These are phyloP conservation scores for Mastomys natalensis DNA, from an alignment of 2,113 vertebrate species.

Conservation along the genomic window DNA sequence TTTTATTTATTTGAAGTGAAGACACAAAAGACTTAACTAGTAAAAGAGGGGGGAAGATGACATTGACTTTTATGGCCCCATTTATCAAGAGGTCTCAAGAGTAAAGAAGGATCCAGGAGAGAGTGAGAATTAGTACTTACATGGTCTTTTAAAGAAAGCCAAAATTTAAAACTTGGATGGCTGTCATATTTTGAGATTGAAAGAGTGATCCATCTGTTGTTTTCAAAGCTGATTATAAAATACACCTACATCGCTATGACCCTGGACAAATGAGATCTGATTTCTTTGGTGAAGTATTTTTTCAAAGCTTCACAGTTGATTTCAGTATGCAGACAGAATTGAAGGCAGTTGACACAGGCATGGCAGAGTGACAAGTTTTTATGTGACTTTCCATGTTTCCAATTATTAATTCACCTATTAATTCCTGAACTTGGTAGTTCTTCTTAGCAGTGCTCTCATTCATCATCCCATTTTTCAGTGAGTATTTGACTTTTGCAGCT, in stretches of 20 bases:
- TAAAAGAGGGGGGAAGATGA: neutral
- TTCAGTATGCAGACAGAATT: neutral
- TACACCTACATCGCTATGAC: neutral
- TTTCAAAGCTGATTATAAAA: neutral
- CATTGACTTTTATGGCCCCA: neutral
- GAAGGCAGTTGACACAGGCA: neutral
- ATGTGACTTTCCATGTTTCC: neutral
- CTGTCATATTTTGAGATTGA: neutral
- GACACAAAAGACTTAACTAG: neutral
- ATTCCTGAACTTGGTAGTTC: constrained; percentile 12
- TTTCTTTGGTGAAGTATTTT: neutral
- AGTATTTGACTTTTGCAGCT: neutral
- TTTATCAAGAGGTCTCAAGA: neutral
- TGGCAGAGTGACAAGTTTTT: neutral
- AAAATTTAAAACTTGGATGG: neutral
- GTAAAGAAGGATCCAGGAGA: neutral
- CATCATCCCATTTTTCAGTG: neutral
- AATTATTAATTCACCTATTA: neutral
- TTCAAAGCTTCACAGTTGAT: neutral
- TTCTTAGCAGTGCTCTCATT: neutral
- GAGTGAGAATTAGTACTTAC: neutral
- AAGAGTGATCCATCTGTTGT: neutral
- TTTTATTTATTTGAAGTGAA: neutral
- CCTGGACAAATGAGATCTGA: neutral
- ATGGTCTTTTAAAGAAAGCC: neutral